Evolutionary conservation across 2,888 invertebrate genomes (phyloP), one percentile per base, ranked within the genome.

Genomic region (Chrysolina oricalcia): DNA sequence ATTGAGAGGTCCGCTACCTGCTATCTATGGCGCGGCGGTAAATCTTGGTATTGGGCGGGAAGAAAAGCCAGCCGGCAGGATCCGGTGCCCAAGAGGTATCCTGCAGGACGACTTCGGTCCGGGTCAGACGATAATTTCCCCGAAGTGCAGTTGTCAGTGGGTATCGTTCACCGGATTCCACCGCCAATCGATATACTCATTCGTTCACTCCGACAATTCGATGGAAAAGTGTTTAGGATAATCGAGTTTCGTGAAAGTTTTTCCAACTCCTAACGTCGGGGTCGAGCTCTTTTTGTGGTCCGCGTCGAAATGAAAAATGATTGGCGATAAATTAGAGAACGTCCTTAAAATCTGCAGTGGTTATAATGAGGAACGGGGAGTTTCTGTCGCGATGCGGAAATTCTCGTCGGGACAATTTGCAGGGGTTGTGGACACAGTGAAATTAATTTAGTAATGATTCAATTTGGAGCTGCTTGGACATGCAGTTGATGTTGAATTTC

Each of bases 101-200:
- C 72, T 66, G 76, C n/a, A 27, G 59, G 35, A 59, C 59, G 59
- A 59, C 59, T 59, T 76, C 82, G 79, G 81, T 79, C 83, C 81
- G 81, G 82, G 82, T 81, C 82, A 80, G 72, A 79, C 63, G 81
- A 82, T 85, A 86, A 82, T 85, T 85, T 86, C 85, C 86, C 86
- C 80, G 80, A 85, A 85, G 86, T 85, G 84, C 84, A 83, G 83
- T 85, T 84, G 83, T 83, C 84, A 83, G 82, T 82, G 81, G 80
- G 81, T 82, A 85, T 84, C 82, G 84, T 81, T 84, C 84, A 83
- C 83, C 78, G 76, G 81, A 81, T 81, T 81, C 80, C 69, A 71
- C 76, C 77, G 73, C 79, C 78, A 83, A 83, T 85, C 84, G 82
- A 84, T 83, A 82, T 64, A 72, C 70, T 75, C 75, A 74, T 74